Conservation (phyloP, 2,797 vertebrate genomes). For the Molothrus aeneus region DNA sequence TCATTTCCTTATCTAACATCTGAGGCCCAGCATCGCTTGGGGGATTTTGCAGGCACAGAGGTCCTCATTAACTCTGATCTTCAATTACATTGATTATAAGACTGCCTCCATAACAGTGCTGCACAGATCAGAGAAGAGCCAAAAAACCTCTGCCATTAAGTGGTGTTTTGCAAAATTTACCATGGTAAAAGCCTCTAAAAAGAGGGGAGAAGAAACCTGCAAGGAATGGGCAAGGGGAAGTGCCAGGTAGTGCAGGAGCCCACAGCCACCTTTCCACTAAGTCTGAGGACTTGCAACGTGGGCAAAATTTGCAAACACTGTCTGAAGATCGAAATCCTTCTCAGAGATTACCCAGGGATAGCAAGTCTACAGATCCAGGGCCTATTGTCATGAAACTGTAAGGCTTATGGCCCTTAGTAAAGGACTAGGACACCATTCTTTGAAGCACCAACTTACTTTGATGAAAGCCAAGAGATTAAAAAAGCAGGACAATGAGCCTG, state of each 20-base stretch:
- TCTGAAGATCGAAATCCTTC: background rate
- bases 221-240: background rate
- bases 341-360: background rate
- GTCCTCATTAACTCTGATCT: constrained; percentile 84
- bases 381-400: background rate
- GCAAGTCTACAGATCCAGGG: background rate
- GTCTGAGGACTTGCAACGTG: fast-evolving
- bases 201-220: constrained; percentile 31
- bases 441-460: background rate
- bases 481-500: background rate
- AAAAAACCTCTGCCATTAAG: constrained; percentile 44
- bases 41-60: constrained; percentile 69
- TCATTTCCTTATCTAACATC: constrained; percentile 81
- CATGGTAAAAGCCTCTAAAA: constrained; percentile 28
- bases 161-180: constrained; percentile 55
- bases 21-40: constrained; percentile 70
- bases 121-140: constrained; percentile 69
- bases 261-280: too few relatives aligned
- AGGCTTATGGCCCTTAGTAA: background rate
- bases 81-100: constrained; percentile 82
- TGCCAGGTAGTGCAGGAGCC: too few relatives aligned
- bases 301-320: background rate
- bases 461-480: background rate
- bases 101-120: constrained; percentile 69
- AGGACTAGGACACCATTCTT: background rate